Base-by-base conservation (phyloP, 2,797 vertebrate species). In the Schizopygopsis pylzovi region DNA sequence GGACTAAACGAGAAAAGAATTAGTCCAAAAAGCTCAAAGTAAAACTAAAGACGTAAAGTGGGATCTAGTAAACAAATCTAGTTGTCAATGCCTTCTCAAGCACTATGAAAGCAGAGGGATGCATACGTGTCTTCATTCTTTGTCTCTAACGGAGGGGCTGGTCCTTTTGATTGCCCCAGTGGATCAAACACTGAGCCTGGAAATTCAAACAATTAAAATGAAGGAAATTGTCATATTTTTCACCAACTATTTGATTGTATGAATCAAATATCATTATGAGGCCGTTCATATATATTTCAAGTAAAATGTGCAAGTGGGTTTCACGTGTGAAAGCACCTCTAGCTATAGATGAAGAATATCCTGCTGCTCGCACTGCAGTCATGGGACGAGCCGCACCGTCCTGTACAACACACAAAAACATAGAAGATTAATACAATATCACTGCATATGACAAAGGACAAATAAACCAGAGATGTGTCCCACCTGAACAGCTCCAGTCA, bases 351-450 rank as follows among this genome's bases (percentile, higher is more conserved):
- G 97, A 99, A 18, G 94, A 96, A 93, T 97, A 99, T 83, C 98
- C 98, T 85, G 98, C 98, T 85, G 98, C 97, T 91, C 96, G 96
- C 84, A 99, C 97, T 63, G 98, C 97, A 68, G 98, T 99, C 97
- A 99, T 97, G 11, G 98, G 98, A 79, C 98, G 96, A 89, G 96
- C 92, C 73, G 95, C 91, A 59, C 96, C 97, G 85, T 99, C 98
- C 98, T 99, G 90, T 15, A 86, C 39, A 77, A 65, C 71, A 85
- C n/a, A 67, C 0, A 65, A 65, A n/a, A 41, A 45, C 12, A 45
- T 22, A 37, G 6, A 33, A 86, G 6, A 71, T 25, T 10, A 15
- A 81, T 22, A 79, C 4, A 37, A 8, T 15, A 22, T 11, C 1
- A 28, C 11, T 61, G n/a, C 71, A 84, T 65, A 39, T 43, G 11